Percentiles rank a stretch among this genome's conserved stretches.
Conservation (phyloP, 2,113 vertebrate genomes). For the Zosterops borbonicus region DNA sequence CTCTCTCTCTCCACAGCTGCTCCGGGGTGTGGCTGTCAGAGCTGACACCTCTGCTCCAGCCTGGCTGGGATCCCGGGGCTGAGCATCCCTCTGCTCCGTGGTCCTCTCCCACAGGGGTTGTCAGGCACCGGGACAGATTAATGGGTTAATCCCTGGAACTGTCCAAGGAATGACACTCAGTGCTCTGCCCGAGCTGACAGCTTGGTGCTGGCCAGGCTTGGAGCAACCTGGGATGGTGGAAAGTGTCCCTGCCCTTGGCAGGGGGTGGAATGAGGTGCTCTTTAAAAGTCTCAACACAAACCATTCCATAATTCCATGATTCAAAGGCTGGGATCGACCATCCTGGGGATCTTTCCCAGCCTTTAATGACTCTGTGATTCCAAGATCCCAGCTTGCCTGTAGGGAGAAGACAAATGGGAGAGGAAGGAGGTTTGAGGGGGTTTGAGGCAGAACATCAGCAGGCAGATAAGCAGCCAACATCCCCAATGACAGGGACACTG, state of each 20-base stretch:
- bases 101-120: not conserved
- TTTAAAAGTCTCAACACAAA: too few relatives aligned
- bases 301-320: too few relatives aligned
- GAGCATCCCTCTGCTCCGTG: rapidly evolving
- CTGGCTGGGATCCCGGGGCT: not conserved
- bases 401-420: not conserved
- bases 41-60: not conserved
- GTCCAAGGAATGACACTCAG: not conserved
- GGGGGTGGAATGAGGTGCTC: too few relatives aligned
- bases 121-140: rapidly evolving
- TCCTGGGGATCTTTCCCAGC: not conserved
- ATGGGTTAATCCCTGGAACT: rapidly evolving
- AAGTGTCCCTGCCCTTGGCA: too few relatives aligned
- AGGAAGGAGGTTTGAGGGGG: not conserved
- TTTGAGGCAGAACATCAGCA: not conserved
- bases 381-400: not conserved
- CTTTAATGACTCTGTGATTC: not conserved
- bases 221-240: too few relatives aligned
- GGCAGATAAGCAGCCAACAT: not conserved
- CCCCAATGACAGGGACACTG: not conserved
- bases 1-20: not conserved
- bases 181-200: not conserved
- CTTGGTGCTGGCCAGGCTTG: too few relatives aligned
- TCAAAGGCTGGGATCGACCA: not conserved
- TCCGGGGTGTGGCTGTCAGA: not conserved